Base-by-base conservation (phyloP, 2,797 vertebrate species). In the Arrhamphus sclerolepis region DNA sequence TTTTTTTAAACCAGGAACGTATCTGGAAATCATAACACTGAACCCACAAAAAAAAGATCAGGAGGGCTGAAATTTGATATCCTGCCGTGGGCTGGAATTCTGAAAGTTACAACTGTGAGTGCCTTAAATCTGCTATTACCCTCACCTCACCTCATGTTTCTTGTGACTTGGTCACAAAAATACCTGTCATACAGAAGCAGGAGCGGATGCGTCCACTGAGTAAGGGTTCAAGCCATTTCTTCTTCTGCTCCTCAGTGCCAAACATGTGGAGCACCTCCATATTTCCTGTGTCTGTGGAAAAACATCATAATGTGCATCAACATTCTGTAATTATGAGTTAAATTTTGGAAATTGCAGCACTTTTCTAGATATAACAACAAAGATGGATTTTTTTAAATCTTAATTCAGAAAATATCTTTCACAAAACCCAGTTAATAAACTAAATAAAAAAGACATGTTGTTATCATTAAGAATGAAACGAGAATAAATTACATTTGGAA, bases 111-210 rank as follows among this genome's bases (percentile, higher is more conserved):
- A 31, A n/a, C 3, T 52, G 13, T 2, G 34, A 59, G 9, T 9
- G 9, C 10, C 13, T 43, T 0, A 41, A 52, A 47, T 7, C 14
- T 24, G 7, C 42, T 19, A 3, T 28, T 9, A 41, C 11, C 18
- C 29, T 34, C 11, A 4, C 24, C 24, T 6, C 24, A 26, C 3
- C 24, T 6, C 24, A 26, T 3, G 6, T 26, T 20, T 44, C 29
- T 48, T 21, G 38, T 22, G n/a, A 52, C 6, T 5, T 0, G 0
- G n/a, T 34, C 7, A 5, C 57, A n/a, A 26, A 26, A 26, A 3
- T 88, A 98, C 96, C 96, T 82, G 97, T 97, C 97, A 98, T 98
- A 65, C 97, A 98, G 91, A 98, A 98, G 83, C 94, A 96, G 70
- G 97, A 98, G 58, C 90, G 87, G 21, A 98, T 97, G 58, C 92